These are phyloP conservation scores for Muscicapa comitata DNA, from an alignment of 2,797 vertebrate species.

Conservation along the genomic window DNA sequence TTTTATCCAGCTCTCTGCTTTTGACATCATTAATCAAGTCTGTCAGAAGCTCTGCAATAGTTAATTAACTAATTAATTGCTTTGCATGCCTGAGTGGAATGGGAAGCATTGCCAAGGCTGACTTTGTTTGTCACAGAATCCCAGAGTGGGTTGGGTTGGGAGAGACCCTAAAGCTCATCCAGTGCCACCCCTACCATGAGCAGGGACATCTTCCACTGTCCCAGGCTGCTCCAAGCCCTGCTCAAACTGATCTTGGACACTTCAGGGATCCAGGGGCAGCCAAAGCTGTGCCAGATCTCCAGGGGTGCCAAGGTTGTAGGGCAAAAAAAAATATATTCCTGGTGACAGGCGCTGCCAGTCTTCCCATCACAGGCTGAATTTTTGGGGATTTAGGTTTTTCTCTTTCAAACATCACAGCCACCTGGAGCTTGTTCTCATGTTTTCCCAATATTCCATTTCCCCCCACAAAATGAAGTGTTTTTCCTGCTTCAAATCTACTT, in stretches of 20 bases:
- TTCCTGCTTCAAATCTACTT: background rate
- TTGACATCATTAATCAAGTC: background rate
- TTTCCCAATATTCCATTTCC: background rate
- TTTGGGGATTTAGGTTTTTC: background rate
- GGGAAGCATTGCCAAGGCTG: background rate
- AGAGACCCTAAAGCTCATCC: background rate
- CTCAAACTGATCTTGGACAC: fast-evolving
- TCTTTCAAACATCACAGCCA: background rate
- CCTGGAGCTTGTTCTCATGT: background rate
- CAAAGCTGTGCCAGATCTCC: background rate
- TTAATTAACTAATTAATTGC: slow-evolving; percentile 28
- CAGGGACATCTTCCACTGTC: background rate
- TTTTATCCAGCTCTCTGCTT: background rate
- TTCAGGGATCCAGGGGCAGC: background rate
- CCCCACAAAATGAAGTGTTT: background rate
- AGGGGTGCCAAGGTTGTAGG: background rate
- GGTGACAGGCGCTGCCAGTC: background rate
- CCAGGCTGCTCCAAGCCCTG: background rate
- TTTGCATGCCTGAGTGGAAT: background rate
- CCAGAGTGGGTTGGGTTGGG: background rate
- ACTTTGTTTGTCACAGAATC: background rate
- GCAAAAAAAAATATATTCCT: fast-evolving
- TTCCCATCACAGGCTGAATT: background rate
- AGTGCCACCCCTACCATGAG: background rate
- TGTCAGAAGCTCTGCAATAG: background rate